Evolutionary conservation across 2,113 vertebrate genomes (phyloP).

Genomic region (Strix uralensis): DNA sequence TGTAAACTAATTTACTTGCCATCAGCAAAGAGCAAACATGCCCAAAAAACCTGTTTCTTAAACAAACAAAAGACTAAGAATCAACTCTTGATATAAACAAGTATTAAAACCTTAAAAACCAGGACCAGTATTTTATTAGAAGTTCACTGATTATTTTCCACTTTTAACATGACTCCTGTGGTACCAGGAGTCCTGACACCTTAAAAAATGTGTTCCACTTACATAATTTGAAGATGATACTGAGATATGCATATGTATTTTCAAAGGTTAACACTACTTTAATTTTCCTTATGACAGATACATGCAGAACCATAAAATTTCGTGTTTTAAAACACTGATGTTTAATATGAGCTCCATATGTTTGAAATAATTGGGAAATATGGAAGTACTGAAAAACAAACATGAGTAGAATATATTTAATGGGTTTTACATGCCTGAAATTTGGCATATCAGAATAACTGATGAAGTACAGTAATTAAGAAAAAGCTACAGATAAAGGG

Average conservation of each 20-base stretch:
- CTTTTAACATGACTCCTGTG: not conserved
- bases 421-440: not conserved
- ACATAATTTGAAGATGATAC: not conserved
- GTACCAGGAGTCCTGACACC: not conserved
- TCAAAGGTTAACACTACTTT: not conserved
- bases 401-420: not conserved
- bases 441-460: not conserved
- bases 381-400: not conserved
- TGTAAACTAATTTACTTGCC: not conserved
- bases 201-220: not conserved
- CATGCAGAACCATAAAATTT: not conserved
- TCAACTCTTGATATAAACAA: not conserved
- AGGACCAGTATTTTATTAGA: not conserved
- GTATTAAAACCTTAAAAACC: not conserved
- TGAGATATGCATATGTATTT: not conserved
- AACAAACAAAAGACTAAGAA: not conserved
- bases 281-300: not conserved
- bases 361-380: not conserved
- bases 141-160: not conserved
- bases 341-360: not conserved
- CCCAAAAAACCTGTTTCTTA: not conserved
- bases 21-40: not conserved
- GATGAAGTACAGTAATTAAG: not conserved
- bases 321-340: not conserved
- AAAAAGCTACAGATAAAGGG: not conserved